Conservation (phyloP, 2,888 invertebrate genomes). For the Tiphia femorata region DNA sequence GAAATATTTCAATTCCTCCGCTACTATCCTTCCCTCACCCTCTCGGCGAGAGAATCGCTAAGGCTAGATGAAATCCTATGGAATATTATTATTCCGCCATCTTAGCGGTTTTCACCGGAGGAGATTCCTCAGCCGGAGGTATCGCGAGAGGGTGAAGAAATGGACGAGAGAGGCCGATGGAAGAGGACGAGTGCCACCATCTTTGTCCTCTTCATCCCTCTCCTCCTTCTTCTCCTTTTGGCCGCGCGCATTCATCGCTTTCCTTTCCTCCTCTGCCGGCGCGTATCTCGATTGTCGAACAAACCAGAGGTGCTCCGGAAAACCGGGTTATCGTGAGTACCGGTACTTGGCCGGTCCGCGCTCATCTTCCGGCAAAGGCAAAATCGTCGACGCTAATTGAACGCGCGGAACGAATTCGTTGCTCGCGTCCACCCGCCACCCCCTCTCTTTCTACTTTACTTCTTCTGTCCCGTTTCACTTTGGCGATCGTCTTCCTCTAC, state of each 20-base stretch:
- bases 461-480: background rate
- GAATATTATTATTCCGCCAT: conserved; percentile 60
- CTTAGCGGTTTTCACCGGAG: conserved; percentile 38
- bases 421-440: conserved; percentile 16
- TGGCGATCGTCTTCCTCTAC: background rate
- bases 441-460: conserved; percentile 7
- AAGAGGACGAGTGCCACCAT: background rate
- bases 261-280: conserved; percentile 10
- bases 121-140: background rate
- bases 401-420: conserved; percentile 34
- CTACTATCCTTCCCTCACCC: too few species aligned
- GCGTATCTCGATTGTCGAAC: conserved; percentile 7
- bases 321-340: conserved; percentile 64
- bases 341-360: conserved; percentile 54
- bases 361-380: conserved; percentile 56
- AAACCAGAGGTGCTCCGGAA: conserved; percentile 42
- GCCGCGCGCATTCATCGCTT: too few species aligned
- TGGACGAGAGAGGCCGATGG: background rate
- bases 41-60: conserved; percentile 60
- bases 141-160: background rate
- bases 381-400: conserved; percentile 63
- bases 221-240: background rate
- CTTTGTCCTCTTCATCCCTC: background rate
- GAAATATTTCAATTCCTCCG: conserved; percentile 64
- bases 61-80: conserved; percentile 55